A percentile compares a stretch with the other conserved stretches of the same genome.
Evolutionary conservation across 2,797 vertebrate genomes (phyloP).

Genomic region (Antrozous pallidus): DNA sequence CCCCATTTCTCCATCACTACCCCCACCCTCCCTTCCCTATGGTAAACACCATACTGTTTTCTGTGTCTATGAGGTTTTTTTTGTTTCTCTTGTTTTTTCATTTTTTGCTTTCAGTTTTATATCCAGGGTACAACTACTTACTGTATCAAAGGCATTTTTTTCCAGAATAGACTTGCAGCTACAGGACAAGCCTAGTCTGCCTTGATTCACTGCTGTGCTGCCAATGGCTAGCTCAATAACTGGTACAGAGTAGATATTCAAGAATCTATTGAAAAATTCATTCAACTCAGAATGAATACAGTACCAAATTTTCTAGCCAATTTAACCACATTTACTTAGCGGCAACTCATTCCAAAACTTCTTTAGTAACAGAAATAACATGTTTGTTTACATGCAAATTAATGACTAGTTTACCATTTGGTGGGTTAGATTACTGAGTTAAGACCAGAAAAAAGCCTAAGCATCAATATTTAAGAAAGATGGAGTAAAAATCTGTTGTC

Average conservation of each 20-base stretch:
- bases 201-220: background rate
- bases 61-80: background rate
- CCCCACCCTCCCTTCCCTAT: background rate
- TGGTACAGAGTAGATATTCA: background rate
- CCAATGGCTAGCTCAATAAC: background rate
- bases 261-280: background rate
- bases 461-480: background rate
- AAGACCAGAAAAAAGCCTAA: background rate
- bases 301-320: background rate
- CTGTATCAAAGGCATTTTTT: conserved; percentile 6
- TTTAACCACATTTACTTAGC: background rate
- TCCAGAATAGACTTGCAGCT: background rate
- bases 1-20: background rate
- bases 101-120: background rate
- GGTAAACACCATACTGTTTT: background rate
- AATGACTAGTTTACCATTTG: background rate
- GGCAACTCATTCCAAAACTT: background rate
- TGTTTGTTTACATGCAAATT: background rate
- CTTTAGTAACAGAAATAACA: background rate
- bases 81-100: background rate
- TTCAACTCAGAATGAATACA: background rate
- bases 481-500: background rate
- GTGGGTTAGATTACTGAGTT: background rate
- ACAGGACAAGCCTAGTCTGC: background rate
- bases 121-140: conserved; percentile 2